Evolutionary conservation across 2,113 vertebrate species (phyloP).

Genomic region (Trematomus loennbergii): DNA sequence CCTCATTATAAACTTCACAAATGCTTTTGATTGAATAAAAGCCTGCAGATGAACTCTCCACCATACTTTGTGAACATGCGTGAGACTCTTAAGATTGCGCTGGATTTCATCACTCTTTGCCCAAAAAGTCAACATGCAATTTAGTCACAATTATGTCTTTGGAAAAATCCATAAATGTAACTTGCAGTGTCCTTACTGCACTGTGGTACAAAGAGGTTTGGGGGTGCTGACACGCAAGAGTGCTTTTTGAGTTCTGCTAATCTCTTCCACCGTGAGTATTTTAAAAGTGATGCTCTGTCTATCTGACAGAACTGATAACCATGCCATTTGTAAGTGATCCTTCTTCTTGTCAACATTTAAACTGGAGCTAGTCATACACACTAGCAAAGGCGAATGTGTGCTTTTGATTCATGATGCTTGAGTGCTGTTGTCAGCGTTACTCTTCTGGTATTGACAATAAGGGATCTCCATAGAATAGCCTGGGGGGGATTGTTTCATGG

Average conservation of each 20-base stretch:
- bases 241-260: conserved; percentile 33
- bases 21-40: conserved; percentile 33
- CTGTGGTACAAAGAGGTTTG: background rate
- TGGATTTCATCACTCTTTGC: conserved; percentile 71
- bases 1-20: conserved; percentile 63
- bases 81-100: conserved; percentile 48
- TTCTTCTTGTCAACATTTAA: background rate
- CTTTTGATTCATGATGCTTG: conserved; percentile 30
- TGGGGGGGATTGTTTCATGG: conserved; percentile 47
- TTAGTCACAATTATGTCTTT: conserved; percentile 38
- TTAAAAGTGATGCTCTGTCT: conserved; percentile 28
- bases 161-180: conserved; percentile 28
- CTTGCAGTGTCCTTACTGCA: conserved; percentile 11
- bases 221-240: conserved; percentile 2
- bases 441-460: conserved; percentile 45
- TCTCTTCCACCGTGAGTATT: conserved; percentile 4
- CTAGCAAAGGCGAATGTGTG: conserved; percentile 10
- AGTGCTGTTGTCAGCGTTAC: conserved; percentile 55
- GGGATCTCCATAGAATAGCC: conserved; percentile 53
- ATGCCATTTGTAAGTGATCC: conserved; percentile 29
- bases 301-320: conserved; percentile 32
- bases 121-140: conserved; percentile 56
- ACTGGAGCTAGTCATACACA: conserved; percentile 9
- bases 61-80: conserved; percentile 26
- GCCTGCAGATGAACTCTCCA: conserved; percentile 29